These are phyloP conservation scores for Aphyosemion australe DNA, from an alignment of 2,113 vertebrate species.

Conservation along the genomic window DNA sequence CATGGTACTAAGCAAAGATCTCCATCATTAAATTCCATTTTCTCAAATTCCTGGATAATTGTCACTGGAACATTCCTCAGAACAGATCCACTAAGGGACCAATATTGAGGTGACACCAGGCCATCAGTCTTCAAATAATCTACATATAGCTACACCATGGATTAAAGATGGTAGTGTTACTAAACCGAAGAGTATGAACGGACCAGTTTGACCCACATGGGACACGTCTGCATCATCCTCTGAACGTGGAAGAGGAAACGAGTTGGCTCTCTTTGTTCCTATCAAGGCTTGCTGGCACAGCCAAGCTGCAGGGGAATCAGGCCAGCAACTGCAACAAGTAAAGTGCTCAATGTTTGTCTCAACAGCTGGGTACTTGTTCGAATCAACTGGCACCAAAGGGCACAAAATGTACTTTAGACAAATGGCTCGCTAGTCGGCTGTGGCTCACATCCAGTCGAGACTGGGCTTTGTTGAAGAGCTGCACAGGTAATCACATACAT, in stretches of 20 bases:
- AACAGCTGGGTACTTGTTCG: slow-evolving; percentile 43
- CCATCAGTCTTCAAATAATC: neutral
- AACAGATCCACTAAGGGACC: too few species aligned
- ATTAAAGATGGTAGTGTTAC: neutral
- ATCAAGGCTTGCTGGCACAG: slow-evolving; percentile 20
- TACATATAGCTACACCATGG: neutral
- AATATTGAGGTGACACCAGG: neutral
- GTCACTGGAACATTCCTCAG: too few species aligned
- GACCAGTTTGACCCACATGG: neutral
- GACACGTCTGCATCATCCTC: slow-evolving; percentile 13
- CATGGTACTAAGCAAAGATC: too few species aligned
- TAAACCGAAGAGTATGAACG: slow-evolving; percentile 3
- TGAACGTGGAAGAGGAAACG: slow-evolving; percentile 14
- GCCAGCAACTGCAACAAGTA: slow-evolving; percentile 37
- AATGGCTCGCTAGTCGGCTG: slow-evolving; percentile 16
- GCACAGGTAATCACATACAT: slow-evolving; percentile 11
- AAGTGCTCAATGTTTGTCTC: slow-evolving; percentile 41
- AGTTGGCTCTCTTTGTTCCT: slow-evolving; percentile 19
- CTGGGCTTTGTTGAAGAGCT: slow-evolving; percentile 6
- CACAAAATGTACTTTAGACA: slow-evolving; percentile 37
- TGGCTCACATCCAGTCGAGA: slow-evolving; percentile 33
- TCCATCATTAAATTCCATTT: too few species aligned
- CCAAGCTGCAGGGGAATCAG: slow-evolving; percentile 28
- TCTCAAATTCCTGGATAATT: too few species aligned
- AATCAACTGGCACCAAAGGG: slow-evolving; percentile 41